Base-by-base conservation (phyloP, 92 coral and sea anemone species). In the Umimayanthus kanabou region DNA sequence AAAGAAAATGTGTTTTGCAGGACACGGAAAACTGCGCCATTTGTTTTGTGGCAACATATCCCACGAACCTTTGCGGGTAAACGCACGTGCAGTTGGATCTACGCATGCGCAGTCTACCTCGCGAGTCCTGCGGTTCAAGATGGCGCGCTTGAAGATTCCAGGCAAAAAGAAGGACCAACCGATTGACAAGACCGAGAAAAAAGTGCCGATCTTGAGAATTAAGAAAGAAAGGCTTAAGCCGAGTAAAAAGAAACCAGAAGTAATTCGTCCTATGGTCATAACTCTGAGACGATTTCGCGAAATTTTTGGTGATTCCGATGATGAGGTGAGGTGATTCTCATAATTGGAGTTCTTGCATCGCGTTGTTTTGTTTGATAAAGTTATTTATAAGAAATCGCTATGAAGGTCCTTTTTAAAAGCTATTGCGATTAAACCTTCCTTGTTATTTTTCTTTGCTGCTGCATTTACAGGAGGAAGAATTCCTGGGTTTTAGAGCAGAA, bases 111-210 rank as follows among this genome's bases (percentile, higher is more conserved):
- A 88, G 88, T 80, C 13, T 71, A 43, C 78, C 83, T 79, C 79
- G 87, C 82, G 81, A 80, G 86, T 87, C 61, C 47, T 28, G 39
- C 77, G 84, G 53, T 84, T 90, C 94, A 96, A 96, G 94, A 96
- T 96, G 99, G 99, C 99, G 99, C 99, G 98, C 81, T 92, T 96
- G 89, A 94, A 94, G 94, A 92, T 92, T 89, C 95, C 96, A 88
- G 97, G 97, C 91, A 91, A 87, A 61, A 88, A 91, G 79, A 92
- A 88, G 90, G 91, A 80, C 88, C 92, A 92, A 79, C 88, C 93
- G 88, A 87, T 92, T 65, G 84, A 90, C 72, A 92, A 92, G 89
- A 90, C 90, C 39, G 87, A 79, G 81, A 90, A 91, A 85, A 85
- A 81, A 42, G 76, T 85, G 37, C 85, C 80, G 81, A 92, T 91